Evolutionary conservation across 2,113 vertebrate species (phyloP).

Genomic region (Mesocricetus auratus): DNA sequence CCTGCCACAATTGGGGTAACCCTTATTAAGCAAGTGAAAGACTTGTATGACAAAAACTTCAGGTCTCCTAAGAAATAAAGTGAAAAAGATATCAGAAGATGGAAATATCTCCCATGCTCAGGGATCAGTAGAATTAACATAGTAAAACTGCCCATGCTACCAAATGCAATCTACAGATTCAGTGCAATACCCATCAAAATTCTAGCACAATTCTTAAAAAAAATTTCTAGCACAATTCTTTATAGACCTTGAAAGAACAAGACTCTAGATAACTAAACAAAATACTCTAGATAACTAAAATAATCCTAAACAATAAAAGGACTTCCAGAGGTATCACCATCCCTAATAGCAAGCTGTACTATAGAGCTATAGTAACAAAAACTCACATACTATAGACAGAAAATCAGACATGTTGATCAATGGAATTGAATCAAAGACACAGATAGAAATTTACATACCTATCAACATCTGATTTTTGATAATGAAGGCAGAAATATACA

Average conservation of each 20-base stretch:
- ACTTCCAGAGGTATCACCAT: not conserved
- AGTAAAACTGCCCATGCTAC: not conserved
- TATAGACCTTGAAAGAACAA: not conserved
- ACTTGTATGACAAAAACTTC: not conserved
- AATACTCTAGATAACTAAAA: not conserved
- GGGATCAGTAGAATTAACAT: not conserved
- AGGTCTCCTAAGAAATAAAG: not conserved
- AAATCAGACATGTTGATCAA: not conserved
- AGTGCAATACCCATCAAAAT: not conserved
- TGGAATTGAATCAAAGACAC: not conserved
- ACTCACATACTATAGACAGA: not conserved
- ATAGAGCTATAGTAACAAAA: not conserved
- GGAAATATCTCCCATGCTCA: not conserved
- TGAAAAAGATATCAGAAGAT: not conserved
- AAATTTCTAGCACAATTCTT: not conserved
- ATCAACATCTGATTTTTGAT: not conserved
- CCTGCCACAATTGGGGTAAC: not conserved
- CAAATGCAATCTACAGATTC: not conserved
- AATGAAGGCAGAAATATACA: not conserved
- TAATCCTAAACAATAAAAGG: not conserved
- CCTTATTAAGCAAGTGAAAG: not conserved
- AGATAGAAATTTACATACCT: not conserved
- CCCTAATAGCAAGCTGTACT: not conserved
- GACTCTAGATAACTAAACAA: not conserved
- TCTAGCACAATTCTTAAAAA: not conserved